phyloP scores from a whole-genome alignment of 2,888 invertebrate genomes.

The Eupithecia subumbrata region DNA sequence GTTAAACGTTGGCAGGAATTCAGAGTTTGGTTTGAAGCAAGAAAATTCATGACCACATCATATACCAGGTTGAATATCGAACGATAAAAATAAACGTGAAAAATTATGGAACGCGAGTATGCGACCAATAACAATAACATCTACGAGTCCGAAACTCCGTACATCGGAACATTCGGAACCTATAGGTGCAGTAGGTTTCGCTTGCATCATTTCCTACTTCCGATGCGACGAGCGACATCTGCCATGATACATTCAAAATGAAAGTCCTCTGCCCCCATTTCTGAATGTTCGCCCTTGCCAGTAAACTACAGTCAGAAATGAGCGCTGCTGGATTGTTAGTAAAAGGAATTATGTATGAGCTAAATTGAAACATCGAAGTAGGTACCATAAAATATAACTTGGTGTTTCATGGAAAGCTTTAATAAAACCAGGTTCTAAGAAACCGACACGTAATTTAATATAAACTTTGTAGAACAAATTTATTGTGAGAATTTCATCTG shows the following conservation, averaged over 20 bases:
- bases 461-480: not conserved
- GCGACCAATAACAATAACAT: not conserved
- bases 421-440: not conserved
- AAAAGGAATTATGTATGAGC: not conserved
- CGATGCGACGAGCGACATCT: constrained; percentile 32
- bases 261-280: constrained; percentile 14
- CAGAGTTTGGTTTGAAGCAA: not conserved
- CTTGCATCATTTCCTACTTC: constrained; percentile 38
- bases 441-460: not conserved
- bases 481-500: constrained; percentile 2
- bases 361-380: not conserved
- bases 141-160: not conserved
- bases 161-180: not conserved
- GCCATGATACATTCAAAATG: constrained; percentile 30
- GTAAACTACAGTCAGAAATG: not conserved
- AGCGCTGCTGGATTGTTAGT: not conserved
- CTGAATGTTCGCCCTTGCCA: constrained; percentile 11
- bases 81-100: not conserved
- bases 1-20: not conserved
- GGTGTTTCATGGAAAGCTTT: not conserved
- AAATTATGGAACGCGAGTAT: not conserved
- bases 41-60: not conserved
- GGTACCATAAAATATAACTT: not conserved
- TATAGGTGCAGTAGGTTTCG: constrained; percentile 22
- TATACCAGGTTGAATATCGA: not conserved